Base-by-base conservation (phyloP, 2,888 invertebrate species). In the Zelleria hepariella region DNA sequence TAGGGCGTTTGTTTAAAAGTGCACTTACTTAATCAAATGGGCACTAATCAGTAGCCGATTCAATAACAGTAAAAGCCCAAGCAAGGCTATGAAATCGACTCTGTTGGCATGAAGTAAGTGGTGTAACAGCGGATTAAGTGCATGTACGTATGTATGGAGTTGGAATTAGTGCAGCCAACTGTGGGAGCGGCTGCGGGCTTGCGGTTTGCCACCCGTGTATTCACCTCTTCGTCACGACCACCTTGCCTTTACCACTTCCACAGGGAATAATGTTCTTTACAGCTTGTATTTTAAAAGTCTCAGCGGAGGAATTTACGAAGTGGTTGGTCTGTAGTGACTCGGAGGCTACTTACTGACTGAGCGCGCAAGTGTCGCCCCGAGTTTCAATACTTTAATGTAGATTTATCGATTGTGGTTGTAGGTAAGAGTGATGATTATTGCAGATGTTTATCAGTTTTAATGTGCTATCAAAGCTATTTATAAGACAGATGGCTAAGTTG, bases 121-220 rank as follows among this genome's bases (percentile, higher is more conserved):
- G 59, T 65, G 68, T 66, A 63, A 68, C 68, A 68, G 68, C 67
- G 70, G 74, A 71, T 75, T 74, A 78, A 73, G 67, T 67, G 72
- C 72, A 73, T 73, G 77, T 27, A 27, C 51, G 51, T 51, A 74
- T 75, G 76, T 70, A 75, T 68, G 66, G 69, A 26, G 57, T 27
- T 24, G 75, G 80, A 73, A 85, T 86, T 79, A 83, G 82, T 68
- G 75, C 87, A 83, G 72, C 74, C 73, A 72, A 81, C 78, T 78
- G 82, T 69, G 67, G 66, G 66, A 65, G 69, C 67, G 68, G 62
- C 64, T 70, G 74, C 69, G 73, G 75, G 48, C 59, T 76, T 85
- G 86, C 68, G 85, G 86, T 82, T 81, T 80, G 76, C 84, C 85
- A 82, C 84, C 85, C 83, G 78, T 68, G 32, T 49, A 21, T 49